Percentiles rank a stretch among this genome's conserved stretches.
Conservation (phyloP, 1,140 invertebrate genomes). For the Cotesia vestalis region DNA sequence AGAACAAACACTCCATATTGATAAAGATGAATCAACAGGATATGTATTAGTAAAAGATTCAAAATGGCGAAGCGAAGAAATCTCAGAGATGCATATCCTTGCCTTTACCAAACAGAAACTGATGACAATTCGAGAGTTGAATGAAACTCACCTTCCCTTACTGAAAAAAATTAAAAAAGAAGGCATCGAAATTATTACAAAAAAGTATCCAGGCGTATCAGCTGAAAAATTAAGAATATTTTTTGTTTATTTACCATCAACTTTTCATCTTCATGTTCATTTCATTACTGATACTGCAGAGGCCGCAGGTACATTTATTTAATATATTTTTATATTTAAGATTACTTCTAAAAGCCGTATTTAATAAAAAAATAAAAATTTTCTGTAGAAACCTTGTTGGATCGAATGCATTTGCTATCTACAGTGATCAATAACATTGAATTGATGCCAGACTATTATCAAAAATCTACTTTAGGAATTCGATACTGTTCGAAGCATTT, state of each 20-base stretch:
- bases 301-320: slow-evolving; percentile 72
- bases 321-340: slow-evolving; percentile 14
- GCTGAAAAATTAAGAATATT: slow-evolving; percentile 82
- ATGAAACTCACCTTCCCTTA: slow-evolving; percentile 78
- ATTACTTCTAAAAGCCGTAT: no score
- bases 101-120: slow-evolving; percentile 82
- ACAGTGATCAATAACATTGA: slow-evolving; percentile 92
- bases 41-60: slow-evolving; percentile 92
- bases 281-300: slow-evolving; percentile 87
- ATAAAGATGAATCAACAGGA: slow-evolving; percentile 79
- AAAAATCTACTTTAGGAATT: slow-evolving; percentile 80
- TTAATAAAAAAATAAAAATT: no score
- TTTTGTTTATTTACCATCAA: slow-evolving; percentile 96
- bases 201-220: slow-evolving; percentile 79
- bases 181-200: slow-evolving; percentile 76
- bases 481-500: slow-evolving; percentile 61
- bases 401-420: slow-evolving; percentile 85
- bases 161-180: slow-evolving; percentile 82
- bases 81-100: slow-evolving; percentile 81
- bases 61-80: slow-evolving; percentile 86
- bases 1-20: slow-evolving; percentile 86
- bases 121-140: slow-evolving; percentile 86
- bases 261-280: slow-evolving; percentile 96
- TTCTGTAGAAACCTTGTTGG: slow-evolving; percentile 70
- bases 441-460: slow-evolving; percentile 83